Conservation (phyloP, 2,113 vertebrate species). For the Dromiciops gliroides region DNA sequence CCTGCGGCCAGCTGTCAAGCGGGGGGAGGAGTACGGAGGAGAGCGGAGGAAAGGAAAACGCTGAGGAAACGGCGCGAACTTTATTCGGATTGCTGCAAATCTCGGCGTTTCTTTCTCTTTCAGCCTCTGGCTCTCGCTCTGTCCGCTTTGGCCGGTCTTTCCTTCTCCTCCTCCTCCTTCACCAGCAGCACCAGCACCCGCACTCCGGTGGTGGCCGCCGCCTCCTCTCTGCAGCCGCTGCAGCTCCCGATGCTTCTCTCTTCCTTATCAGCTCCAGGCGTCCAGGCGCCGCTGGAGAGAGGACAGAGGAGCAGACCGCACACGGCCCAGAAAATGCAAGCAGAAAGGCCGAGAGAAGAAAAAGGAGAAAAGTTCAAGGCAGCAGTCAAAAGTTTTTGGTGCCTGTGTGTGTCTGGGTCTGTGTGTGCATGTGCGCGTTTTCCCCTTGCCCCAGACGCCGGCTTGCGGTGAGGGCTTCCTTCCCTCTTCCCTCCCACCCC, state of each 20-base stretch:
- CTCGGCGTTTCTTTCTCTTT: slow-evolving; percentile 51
- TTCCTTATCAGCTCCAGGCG: not conserved
- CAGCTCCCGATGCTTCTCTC: not conserved
- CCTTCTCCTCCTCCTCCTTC: not conserved
- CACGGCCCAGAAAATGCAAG: slow-evolving; percentile 4
- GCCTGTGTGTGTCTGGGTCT: slow-evolving; percentile 32
- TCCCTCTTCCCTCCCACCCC: slow-evolving; percentile 65
- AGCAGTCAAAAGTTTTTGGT: slow-evolving; percentile 46
- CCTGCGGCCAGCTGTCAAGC: slow-evolving; percentile 83
- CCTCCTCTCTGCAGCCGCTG: not conserved
- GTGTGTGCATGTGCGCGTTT: not conserved
- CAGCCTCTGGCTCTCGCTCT: slow-evolving; percentile 18
- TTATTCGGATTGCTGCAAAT: slow-evolving; percentile 63
- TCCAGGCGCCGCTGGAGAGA: not conserved
- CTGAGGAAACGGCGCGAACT: slow-evolving; percentile 78
- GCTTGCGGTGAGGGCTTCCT: slow-evolving; percentile 74
- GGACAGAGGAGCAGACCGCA: slow-evolving; percentile 4
- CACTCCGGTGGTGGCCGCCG: not conserved
- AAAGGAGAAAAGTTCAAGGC: slow-evolving; percentile 62
- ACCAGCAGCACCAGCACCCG: not conserved
- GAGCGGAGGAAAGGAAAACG: slow-evolving; percentile 54
- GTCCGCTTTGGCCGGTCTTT: slow-evolving; percentile 50
- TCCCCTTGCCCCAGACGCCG: slow-evolving; percentile 54
- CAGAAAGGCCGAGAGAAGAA: slow-evolving; percentile 29
- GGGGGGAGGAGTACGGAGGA: slow-evolving; percentile 25